Evolutionary conservation across 1,140 invertebrate genomes (phyloP), one percentile per base, ranked within the genome.

Genomic region (Drosophila athabasca): DNA sequence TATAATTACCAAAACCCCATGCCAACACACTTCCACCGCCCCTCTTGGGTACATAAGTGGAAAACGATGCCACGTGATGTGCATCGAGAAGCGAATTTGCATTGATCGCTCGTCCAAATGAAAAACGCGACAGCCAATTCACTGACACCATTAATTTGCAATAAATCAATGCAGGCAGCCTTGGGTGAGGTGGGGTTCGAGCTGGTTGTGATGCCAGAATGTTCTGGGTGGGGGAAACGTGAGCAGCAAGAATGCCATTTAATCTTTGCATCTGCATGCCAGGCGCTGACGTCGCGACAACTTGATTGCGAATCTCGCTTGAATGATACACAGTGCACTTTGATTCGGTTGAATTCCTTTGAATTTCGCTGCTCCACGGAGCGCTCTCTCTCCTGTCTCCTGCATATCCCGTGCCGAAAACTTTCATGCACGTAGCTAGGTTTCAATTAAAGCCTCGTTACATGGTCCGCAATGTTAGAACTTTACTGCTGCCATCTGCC

Each of bases 401-500:
- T 39, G 31, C 9, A 35, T 35, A 3, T 11, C 11, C 9, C 4
- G 5, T 46, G 9, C 48, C 39, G 17, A 45, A 44, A 70, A 70
- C 50, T 69, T 77, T 29, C 54, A 15, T 43, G 71, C 72, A 72
- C 61, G 73, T 77, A 70, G 61, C 58, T 50, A 51, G 61, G 75
- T 46, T 87, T 78, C 82, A 87, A 85, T 85, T 85, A 85, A 85
- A 85, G 77, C 66, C 67, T 82, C 83, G 83, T 85, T 85, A 68
- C 60, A 77, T 66, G 3, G 35, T 11, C 35, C 35, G 35, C 35
- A 5, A 11, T 68, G 48, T 71, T 52, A 46, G 53, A 78, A 77
- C 61, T 85, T 87, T 71, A 62, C 68, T 46, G 60, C 53, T 26
- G 44, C 62, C 62, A 62, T 48, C 58, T 61, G 61, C 31, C 29